Evolutionary conservation across 2,888 invertebrate species (phyloP), one percentile per base, ranked within the genome.

Genomic region (Epistrophe grossulariae): DNA sequence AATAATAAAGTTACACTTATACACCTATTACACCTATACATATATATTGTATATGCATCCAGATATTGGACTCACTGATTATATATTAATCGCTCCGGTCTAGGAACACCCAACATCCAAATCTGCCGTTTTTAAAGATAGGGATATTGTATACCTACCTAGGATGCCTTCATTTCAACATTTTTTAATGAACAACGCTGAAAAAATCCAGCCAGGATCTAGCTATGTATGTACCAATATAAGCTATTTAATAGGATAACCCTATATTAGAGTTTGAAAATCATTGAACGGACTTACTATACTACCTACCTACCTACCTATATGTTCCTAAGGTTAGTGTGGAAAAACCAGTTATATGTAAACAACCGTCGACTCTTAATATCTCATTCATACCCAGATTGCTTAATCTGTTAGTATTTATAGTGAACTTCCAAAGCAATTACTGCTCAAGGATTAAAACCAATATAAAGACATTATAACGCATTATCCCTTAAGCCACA

Each of bases 401-500:
- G 64, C 64, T 73, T 64, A 62, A 85, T 77, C 77, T 74, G 70
- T 24, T 40, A 52, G 68, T 70, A 72, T 79, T 68, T 70, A 57
- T 79, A 40, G 55, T 35, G 50, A 68, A 74, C 70, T 68, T 62
- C 38, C 48, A 68, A 60, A 72, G 79, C 87, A 87, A 87, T 88
- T 76, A 79, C 79, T 88, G 82, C 70, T 64, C 43, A 77, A 71
- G 83, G 79, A 88, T 83, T 83, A 88, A 84, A 79, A 79, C 83
- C 76, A 83, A 88, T 84, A 79, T 74, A 50, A 62, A 62, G 79
- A 66, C 83, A 88, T 88, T 88, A 88, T 88, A 76, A 89, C 91
- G 89, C 89, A 91, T 92, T 91, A 92, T 92, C 91, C 91, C 90
- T 89, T 89, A 91, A 91, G 90, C 90, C 90, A 89, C 90, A 91